phyloP scores from a whole-genome alignment of 2,888 invertebrate species.

The Hirtodrosophila trivittata region DNA sequence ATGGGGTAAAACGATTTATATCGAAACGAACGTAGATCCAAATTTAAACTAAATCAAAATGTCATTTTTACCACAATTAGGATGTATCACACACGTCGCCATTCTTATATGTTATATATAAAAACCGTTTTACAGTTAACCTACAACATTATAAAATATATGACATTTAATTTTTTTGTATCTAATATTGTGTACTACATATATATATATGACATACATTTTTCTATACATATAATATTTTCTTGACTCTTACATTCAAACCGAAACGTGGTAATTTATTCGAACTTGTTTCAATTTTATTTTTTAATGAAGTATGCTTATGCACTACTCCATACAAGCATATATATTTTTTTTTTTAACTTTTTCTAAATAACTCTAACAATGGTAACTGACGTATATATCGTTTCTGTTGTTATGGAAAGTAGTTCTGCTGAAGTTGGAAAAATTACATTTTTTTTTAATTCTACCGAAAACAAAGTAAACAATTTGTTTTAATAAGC shows the following conservation, averaged over 20 bases:
- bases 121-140: constrained; percentile 18
- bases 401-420: too few species aligned
- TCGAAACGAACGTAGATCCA: constrained; percentile 19
- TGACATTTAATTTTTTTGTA: constrained; percentile 40
- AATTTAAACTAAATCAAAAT: background rate
- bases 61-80: constrained; percentile 13
- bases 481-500: too few species aligned
- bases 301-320: too few species aligned
- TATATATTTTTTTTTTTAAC: background rate
- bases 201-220: constrained; percentile 6
- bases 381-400: too few species aligned
- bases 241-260: too few species aligned
- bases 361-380: too few species aligned
- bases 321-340: too few species aligned
- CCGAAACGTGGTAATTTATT: constrained; percentile 35
- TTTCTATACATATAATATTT: constrained; percentile 8
- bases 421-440: too few species aligned
- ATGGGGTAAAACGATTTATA: background rate
- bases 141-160: constrained; percentile 18
- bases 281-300: constrained; percentile 84
- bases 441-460: too few species aligned
- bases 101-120: constrained; percentile 24
- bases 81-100: constrained; percentile 24
- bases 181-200: constrained; percentile 37
- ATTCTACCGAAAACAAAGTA: too few species aligned